Conservation (phyloP, 2,888 invertebrate genomes). For the Perizoma affinitatum region DNA sequence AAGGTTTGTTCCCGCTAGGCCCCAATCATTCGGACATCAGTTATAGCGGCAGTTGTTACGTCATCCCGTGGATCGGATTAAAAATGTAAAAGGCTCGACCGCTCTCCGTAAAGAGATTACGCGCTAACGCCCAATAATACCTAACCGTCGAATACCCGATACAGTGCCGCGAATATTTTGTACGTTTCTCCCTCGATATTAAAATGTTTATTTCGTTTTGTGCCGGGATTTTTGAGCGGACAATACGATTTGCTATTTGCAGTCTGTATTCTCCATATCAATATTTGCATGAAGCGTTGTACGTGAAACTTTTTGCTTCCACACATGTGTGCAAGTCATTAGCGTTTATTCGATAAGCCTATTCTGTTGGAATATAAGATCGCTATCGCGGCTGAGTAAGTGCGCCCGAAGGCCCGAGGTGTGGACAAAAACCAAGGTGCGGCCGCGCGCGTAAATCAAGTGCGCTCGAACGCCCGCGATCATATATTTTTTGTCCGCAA, state of each 20-base stretch:
- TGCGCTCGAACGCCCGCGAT: conserved; percentile 26
- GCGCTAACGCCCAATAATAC: conserved; percentile 48
- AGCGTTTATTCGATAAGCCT: conserved; percentile 2
- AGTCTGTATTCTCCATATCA: background rate
- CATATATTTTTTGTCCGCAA: conserved; percentile 37
- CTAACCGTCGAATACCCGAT: conserved; percentile 42
- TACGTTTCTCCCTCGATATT: conserved; percentile 22
- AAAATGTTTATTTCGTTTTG: conserved; percentile 23
- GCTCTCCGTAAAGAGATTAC: conserved; percentile 45
- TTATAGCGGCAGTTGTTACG: conserved; percentile 23
- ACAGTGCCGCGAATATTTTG: conserved; percentile 19
- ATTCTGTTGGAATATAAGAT: background rate
- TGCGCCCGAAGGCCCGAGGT: conserved; percentile 7
- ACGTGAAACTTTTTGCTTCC: background rate
- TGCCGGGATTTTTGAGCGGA: conserved; percentile 12
- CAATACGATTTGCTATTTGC: background rate
- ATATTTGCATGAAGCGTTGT: background rate
- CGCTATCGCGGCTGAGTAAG: background rate
- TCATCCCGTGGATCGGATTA: conserved; percentile 35
- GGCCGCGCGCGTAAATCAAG: conserved; percentile 35
- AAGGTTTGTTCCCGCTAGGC: conserved; percentile 31
- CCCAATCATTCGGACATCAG: conserved; percentile 25
- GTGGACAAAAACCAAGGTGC: conserved; percentile 35
- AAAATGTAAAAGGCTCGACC: conserved; percentile 44
- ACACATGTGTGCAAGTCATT: background rate